Percentiles rank a stretch among this genome's conserved stretches.
phyloP scores from a whole-genome alignment of 2,113 vertebrate species.

The Poicephalus gulielmi region DNA sequence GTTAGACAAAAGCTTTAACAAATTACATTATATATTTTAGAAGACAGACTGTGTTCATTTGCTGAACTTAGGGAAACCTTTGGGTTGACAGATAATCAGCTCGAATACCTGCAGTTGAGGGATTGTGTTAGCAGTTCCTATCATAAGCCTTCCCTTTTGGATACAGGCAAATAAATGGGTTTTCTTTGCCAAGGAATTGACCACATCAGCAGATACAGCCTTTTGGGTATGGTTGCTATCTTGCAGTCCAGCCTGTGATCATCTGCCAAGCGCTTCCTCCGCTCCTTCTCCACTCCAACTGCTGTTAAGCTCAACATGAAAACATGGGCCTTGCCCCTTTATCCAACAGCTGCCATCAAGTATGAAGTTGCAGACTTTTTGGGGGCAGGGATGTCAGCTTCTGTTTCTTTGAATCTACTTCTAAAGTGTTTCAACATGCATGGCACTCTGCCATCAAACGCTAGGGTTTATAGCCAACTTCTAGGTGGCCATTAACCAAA shows the following conservation, averaged over 20 bases:
- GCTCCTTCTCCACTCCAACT: background rate
- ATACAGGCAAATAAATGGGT: slow-evolving; percentile 34
- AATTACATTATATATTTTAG: slow-evolving; percentile 64
- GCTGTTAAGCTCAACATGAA: background rate
- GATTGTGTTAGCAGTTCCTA: slow-evolving; percentile 71
- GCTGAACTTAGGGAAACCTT: slow-evolving; percentile 73
- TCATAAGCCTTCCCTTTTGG: slow-evolving; percentile 60
- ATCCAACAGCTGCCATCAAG: background rate
- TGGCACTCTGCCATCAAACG: background rate
- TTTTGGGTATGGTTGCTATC: background rate
- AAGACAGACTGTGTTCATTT: slow-evolving; percentile 72
- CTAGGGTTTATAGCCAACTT: background rate
- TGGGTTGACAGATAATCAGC: slow-evolving; percentile 74
- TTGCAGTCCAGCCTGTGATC: background rate
- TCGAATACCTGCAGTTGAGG: slow-evolving; percentile 72
- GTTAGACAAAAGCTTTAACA: slow-evolving; percentile 61
- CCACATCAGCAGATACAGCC: slow-evolving; percentile 4
- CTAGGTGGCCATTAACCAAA: background rate
- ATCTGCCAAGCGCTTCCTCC: background rate
- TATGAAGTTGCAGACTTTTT: background rate
- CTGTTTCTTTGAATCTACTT: background rate
- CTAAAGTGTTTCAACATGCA: background rate
- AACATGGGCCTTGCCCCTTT: background rate
- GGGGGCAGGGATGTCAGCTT: background rate
- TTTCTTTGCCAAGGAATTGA: slow-evolving; percentile 49